Evolutionary conservation across 2,888 invertebrate species (phyloP).

Genomic region (Acleris laterana): DNA sequence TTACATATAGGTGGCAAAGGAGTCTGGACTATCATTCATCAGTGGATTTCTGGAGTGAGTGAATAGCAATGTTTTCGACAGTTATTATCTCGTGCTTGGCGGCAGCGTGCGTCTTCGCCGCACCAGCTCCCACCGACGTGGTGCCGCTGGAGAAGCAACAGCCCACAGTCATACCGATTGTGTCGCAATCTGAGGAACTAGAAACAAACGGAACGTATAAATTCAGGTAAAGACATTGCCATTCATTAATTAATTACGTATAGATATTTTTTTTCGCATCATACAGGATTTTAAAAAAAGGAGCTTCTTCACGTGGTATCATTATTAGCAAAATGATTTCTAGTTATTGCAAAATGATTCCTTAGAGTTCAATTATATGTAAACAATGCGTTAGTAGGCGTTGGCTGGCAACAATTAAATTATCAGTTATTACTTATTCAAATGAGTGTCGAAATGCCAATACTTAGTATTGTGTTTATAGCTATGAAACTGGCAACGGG

Average conservation of each 20-base stretch:
- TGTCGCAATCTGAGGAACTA: constrained; percentile 79
- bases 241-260: background rate
- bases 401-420: constrained; percentile 8
- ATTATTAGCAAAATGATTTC: background rate
- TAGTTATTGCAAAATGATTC: too few relatives aligned
- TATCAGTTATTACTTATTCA: constrained; percentile 25
- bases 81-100: constrained; percentile 55
- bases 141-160: constrained; percentile 65
- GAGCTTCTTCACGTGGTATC: too few relatives aligned
- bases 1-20: constrained; percentile 78
- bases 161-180: constrained; percentile 76
- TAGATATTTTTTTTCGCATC: too few relatives aligned
- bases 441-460: constrained; percentile 16
- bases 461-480: constrained; percentile 52
- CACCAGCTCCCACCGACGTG: constrained; percentile 57
- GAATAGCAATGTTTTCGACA: constrained; percentile 64
- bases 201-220: constrained; percentile 81
- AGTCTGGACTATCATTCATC: constrained; percentile 76
- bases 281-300: too few relatives aligned
- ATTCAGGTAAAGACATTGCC: constrained; percentile 68
- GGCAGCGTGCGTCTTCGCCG: constrained; percentile 54
- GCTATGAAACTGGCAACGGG: constrained; percentile 92
- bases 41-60: constrained; percentile 64
- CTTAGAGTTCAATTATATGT: constrained; percentile 9
- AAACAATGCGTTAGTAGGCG: constrained; percentile 32